Percentiles rank a stretch among this genome's conserved stretches.
phyloP scores from a whole-genome alignment of 2,113 vertebrate genomes.

The Gobius niger region DNA sequence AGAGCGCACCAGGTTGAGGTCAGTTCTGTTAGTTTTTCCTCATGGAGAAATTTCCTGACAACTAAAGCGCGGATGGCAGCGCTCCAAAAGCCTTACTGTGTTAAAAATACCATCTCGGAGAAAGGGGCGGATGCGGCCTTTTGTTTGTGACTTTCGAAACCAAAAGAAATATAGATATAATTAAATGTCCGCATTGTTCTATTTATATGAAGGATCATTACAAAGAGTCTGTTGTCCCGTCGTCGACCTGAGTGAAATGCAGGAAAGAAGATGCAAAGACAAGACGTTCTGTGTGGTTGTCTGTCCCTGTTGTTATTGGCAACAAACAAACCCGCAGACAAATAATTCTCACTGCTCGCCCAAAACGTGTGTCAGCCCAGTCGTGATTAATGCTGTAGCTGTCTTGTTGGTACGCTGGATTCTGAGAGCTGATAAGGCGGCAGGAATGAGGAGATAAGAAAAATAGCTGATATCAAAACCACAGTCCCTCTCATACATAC shows the following conservation, averaged over 20 bases:
- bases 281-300: constrained; percentile 6
- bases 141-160: constrained; percentile 1
- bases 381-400: constrained; percentile 53
- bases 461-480: constrained; percentile 6
- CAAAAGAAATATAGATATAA: constrained; percentile 3
- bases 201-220: background rate
- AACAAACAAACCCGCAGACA: constrained; percentile 53
- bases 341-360: constrained; percentile 47
- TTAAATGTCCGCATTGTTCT: background rate
- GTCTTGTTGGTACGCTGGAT: constrained; percentile 34
- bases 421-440: constrained; percentile 37
- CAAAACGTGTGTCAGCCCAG: constrained; percentile 39
- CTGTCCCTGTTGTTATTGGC: constrained; percentile 27
- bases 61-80: background rate
- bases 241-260: constrained; percentile 27
- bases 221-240: constrained; percentile 12
- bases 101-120: constrained; percentile 1
- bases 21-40: constrained; percentile 10
- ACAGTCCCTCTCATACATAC: constrained; percentile 13
- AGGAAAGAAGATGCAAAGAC: constrained; percentile 27
- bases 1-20: background rate
- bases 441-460: constrained; percentile 31
- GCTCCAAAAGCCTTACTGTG: background rate
- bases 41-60: constrained; percentile 11
- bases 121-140: background rate